A percentile compares a stretch with the other conserved stretches of the same genome.
Evolutionary conservation across 2,888 invertebrate genomes (phyloP).

Genomic region (Brachyptera risi): DNA sequence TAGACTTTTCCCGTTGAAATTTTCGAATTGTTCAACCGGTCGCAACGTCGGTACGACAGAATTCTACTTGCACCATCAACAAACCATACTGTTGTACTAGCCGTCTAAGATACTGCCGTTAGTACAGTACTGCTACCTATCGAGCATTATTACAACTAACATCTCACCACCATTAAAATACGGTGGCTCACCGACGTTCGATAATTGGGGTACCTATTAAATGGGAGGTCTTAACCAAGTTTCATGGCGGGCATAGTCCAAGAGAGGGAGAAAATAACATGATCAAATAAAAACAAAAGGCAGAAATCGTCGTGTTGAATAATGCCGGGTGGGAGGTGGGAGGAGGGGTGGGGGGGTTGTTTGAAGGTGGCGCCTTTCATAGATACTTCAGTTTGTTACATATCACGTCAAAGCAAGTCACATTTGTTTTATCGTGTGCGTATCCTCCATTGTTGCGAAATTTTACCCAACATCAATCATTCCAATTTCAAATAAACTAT

Average conservation of each 20-base stretch:
- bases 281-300: slow-evolving; percentile 28
- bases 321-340: slow-evolving; percentile 31
- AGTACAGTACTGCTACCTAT: no score
- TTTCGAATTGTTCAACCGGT: no score
- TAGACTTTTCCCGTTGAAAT: no score
- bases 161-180: no score
- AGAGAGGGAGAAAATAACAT: slow-evolving; percentile 31
- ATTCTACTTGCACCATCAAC: no score
- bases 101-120: no score
- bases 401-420: slow-evolving; percentile 24
- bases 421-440: background rate
- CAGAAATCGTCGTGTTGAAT: slow-evolving; percentile 26
- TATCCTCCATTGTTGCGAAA: slow-evolving; percentile 2
- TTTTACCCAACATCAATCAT: background rate
- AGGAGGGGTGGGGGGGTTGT: slow-evolving; percentile 23
- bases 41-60: no score
- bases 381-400: slow-evolving; percentile 29
- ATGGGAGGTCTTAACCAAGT: slow-evolving; percentile 45
- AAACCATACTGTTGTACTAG: no score
- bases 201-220: slow-evolving; percentile 46
- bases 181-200: slow-evolving; percentile 28
- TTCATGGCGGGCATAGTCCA: slow-evolving; percentile 44
- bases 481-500: no score
- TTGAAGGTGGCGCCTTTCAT: slow-evolving; percentile 20
- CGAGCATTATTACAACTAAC: no score